Evolutionary conservation across 2,888 invertebrate species (phyloP).

Genomic region (Taenaris catops): DNA sequence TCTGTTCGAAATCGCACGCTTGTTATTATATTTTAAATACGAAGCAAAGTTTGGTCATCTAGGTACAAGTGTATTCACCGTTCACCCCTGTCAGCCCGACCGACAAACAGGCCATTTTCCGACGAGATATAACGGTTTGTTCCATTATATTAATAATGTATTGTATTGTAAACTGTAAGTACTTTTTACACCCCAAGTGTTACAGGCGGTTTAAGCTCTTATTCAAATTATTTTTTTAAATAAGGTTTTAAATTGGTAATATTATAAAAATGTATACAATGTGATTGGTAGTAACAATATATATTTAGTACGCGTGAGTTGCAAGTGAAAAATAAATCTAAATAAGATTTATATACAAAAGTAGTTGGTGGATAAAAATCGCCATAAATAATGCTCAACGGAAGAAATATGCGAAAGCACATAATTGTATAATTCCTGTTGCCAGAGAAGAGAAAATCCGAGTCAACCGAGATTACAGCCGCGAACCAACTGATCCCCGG

Average conservation of each 20-base stretch:
- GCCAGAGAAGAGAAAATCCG: slow-evolving; percentile 58
- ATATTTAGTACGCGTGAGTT: not conserved
- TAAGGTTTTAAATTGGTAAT: too few species aligned
- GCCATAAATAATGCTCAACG: slow-evolving; percentile 11
- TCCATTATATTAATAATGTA: too few species aligned
- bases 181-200: too few species aligned
- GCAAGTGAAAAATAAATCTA: not conserved
- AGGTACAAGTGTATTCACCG: slow-evolving; percentile 12
- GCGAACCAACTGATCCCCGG: slow-evolving; percentile 75
- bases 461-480: slow-evolving; percentile 71
- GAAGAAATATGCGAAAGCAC: slow-evolving; percentile 29
- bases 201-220: too few species aligned
- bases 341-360: slow-evolving; percentile 4
- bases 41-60: too few species aligned
- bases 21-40: too few species aligned
- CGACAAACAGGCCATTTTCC: slow-evolving; percentile 10
- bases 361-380: slow-evolving; percentile 8
- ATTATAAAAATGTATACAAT: too few species aligned
- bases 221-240: too few species aligned
- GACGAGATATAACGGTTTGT: too few species aligned
- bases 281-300: too few species aligned
- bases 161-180: too few species aligned
- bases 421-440: slow-evolving; percentile 68
- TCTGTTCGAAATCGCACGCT: too few species aligned
- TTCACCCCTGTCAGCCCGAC: slow-evolving; percentile 10